These are phyloP conservation scores for Podarcis cretensis DNA, from an alignment of 2,113 vertebrate species.

Conservation along the genomic window DNA sequence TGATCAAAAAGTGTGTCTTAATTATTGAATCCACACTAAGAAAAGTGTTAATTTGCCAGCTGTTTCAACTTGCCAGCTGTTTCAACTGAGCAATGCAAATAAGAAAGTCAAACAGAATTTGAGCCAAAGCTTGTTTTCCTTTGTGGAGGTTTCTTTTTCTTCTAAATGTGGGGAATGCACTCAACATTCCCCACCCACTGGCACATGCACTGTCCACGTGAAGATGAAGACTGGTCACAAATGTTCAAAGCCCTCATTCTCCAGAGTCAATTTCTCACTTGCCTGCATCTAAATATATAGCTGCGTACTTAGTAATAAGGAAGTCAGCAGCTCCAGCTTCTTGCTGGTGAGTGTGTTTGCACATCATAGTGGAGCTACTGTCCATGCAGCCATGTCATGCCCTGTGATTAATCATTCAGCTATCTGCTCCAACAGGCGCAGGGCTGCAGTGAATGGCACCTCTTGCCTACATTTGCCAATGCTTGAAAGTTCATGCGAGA, in stretches of 20 bases:
- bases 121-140: background rate
- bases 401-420: background rate
- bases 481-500: background rate
- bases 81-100: background rate
- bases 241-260: background rate
- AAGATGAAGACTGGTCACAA: background rate
- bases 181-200: background rate
- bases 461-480: background rate
- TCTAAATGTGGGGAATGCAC: background rate
- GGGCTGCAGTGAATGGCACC: background rate
- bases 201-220: background rate
- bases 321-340: background rate
- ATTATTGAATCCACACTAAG: background rate
- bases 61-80: background rate
- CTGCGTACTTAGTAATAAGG: background rate
- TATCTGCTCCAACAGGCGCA: background rate
- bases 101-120: constrained; percentile 20
- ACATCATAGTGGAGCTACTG: background rate
- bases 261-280: background rate
- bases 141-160: background rate
- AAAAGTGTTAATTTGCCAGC: constrained; percentile 3
- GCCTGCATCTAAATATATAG: background rate
- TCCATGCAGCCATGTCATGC: background rate
- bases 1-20: background rate
- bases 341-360: background rate